These are phyloP conservation scores for Sylvietta virens DNA, from an alignment of 2,113 vertebrate species.

Conservation along the genomic window DNA sequence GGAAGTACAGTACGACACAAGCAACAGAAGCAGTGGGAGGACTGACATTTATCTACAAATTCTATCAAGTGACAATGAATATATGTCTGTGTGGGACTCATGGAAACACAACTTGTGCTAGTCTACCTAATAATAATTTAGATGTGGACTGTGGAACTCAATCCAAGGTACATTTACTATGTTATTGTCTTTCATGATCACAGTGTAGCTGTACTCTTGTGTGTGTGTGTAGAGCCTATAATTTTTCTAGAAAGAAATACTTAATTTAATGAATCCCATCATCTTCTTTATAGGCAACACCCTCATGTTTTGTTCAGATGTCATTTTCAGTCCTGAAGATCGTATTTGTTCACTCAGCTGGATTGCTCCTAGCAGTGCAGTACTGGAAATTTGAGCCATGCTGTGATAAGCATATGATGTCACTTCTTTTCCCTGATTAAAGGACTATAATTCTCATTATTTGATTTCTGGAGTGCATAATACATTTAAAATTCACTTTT, in stretches of 20 bases:
- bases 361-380: neutral
- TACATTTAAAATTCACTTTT: neutral
- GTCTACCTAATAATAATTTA: neutral
- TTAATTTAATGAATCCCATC: neutral
- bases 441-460: neutral
- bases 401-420: constrained; percentile 10
- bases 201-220: neutral
- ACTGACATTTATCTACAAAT: neutral
- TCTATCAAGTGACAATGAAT: neutral
- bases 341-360: neutral
- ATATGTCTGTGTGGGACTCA: neutral
- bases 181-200: neutral
- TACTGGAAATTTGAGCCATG: neutral
- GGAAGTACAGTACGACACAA: neutral
- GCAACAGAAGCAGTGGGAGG: neutral
- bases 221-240: neutral
- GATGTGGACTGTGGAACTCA: neutral
- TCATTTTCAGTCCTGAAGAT: neutral
- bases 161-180: neutral
- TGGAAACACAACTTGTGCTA: neutral
- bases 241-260: neutral
- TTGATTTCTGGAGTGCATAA: neutral
- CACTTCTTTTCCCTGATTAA: constrained; percentile 24
- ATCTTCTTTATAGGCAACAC: neutral
- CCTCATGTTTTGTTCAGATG: neutral